These are phyloP conservation scores for Vicugna pacos DNA, from an alignment of 2,113 vertebrate species.

Conservation along the genomic window DNA sequence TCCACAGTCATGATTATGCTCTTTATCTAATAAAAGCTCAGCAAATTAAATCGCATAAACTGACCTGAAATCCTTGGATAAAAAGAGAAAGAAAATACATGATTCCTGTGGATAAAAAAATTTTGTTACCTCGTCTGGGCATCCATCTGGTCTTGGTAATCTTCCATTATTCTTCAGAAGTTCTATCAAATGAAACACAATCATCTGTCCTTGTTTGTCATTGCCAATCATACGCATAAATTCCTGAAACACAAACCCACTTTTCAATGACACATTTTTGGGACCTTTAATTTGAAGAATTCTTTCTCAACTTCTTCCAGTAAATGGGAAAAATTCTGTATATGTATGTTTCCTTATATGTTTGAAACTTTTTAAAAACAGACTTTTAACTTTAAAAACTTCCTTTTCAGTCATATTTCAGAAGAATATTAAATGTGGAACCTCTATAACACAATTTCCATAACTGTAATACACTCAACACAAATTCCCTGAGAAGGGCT, in stretches of 20 bases:
- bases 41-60: constrained; percentile 38
- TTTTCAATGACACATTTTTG: constrained; percentile 35
- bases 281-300: constrained; percentile 55
- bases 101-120: constrained; percentile 27
- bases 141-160: constrained; percentile 92
- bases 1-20: background rate
- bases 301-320: constrained; percentile 28
- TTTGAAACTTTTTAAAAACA: constrained; percentile 41
- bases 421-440: background rate
- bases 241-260: constrained; percentile 89
- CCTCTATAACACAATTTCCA: background rate
- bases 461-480: background rate
- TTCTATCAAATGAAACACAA: constrained; percentile 97
- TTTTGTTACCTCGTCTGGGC: constrained; percentile 92
- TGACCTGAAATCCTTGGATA: constrained; percentile 7
- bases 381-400: background rate
- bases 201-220: constrained; percentile 99
- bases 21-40: background rate
- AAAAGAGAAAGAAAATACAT: constrained; percentile 47
- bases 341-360: background rate
- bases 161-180: constrained; percentile 95
- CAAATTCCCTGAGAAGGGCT: background rate
- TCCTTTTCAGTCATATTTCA: constrained; percentile 19
- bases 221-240: constrained; percentile 98
- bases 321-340: constrained; percentile 30